A percentile compares a stretch with the other conserved stretches of the same genome.
Evolutionary conservation across 2,797 vertebrate species (phyloP).

Genomic region (Danio aesculapii): DNA sequence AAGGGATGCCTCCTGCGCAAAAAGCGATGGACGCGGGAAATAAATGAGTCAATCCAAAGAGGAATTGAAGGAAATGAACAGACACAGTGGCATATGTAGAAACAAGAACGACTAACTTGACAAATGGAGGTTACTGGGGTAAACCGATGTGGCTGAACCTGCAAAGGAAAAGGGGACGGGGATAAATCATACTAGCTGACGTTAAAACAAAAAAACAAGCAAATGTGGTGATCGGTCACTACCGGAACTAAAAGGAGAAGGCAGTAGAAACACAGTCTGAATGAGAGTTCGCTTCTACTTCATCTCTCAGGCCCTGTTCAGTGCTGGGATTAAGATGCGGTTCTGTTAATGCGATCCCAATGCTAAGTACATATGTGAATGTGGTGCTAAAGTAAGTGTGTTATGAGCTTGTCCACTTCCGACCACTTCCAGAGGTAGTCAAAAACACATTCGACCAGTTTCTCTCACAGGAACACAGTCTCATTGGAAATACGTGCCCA

Average conservation of each 20-base stretch:
- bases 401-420: too few relatives aligned
- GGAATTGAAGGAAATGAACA: conserved; percentile 79
- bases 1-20: conserved; percentile 79
- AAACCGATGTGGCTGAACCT: conserved; percentile 94
- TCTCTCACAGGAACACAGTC: too few relatives aligned
- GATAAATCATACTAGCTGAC: conserved; percentile 81
- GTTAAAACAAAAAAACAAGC: conserved; percentile 67
- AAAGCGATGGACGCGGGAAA: conserved; percentile 72
- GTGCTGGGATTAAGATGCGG: too few relatives aligned
- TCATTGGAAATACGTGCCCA: too few relatives aligned
- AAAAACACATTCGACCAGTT: too few relatives aligned
- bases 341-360: too few relatives aligned
- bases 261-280: conserved; percentile 38
- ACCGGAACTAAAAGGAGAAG: conserved; percentile 39
- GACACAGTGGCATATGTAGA: conserved; percentile 88
- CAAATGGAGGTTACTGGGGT: conserved; percentile 97
- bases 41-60: conserved; percentile 78
- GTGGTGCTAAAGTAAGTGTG: too few relatives aligned
- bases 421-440: too few relatives aligned
- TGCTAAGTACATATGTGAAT: too few relatives aligned
- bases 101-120: conserved; percentile 97
- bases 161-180: conserved; percentile 87
- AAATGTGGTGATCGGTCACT: conserved; percentile 78
- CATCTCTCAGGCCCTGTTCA: too few relatives aligned
- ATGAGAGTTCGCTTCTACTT: too few relatives aligned